A percentile compares a stretch with the other conserved stretches of the same genome.
Evolutionary conservation across 1,140 invertebrate genomes (phyloP).

Genomic region (Caenorhabditis latens): DNA sequence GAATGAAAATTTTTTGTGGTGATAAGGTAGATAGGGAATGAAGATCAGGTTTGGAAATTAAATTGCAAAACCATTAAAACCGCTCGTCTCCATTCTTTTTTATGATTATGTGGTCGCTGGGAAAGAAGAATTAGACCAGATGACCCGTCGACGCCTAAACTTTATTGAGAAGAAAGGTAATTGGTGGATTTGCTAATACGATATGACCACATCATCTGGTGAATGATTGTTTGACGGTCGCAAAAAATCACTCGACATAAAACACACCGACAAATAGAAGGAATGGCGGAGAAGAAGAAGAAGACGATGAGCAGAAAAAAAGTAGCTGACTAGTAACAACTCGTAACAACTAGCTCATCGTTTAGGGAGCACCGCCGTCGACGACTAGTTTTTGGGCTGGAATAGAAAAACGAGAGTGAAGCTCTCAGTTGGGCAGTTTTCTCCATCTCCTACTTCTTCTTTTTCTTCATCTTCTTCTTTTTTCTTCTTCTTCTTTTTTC

Average conservation of each 20-base stretch:
- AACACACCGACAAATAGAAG: neutral
- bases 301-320: neutral
- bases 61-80: slow-evolving; percentile 45
- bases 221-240: neutral
- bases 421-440: slow-evolving; percentile 35
- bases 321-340: neutral
- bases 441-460: neutral
- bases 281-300: neutral
- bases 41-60: slow-evolving; percentile 47
- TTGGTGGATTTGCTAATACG: slow-evolving; percentile 49
- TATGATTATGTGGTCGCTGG: slow-evolving; percentile 30
- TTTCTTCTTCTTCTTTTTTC: slow-evolving; percentile 31
- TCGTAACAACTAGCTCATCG: slow-evolving; percentile 29
- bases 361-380: slow-evolving; percentile 27
- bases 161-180: slow-evolving; percentile 25
- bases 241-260: neutral
- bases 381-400: slow-evolving; percentile 31
- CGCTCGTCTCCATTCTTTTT: slow-evolving; percentile 14
- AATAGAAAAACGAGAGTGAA: slow-evolving; percentile 18
- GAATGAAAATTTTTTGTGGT: neutral
- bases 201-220: slow-evolving; percentile 19
- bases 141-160: slow-evolving; percentile 45
- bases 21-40: neutral
- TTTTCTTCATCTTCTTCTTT: neutral
- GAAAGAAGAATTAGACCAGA: slow-evolving; percentile 24